These are phyloP conservation scores for Meloidogyne hapla DNA, from an alignment of 1,140 invertebrate species.

Conservation along the genomic window DNA sequence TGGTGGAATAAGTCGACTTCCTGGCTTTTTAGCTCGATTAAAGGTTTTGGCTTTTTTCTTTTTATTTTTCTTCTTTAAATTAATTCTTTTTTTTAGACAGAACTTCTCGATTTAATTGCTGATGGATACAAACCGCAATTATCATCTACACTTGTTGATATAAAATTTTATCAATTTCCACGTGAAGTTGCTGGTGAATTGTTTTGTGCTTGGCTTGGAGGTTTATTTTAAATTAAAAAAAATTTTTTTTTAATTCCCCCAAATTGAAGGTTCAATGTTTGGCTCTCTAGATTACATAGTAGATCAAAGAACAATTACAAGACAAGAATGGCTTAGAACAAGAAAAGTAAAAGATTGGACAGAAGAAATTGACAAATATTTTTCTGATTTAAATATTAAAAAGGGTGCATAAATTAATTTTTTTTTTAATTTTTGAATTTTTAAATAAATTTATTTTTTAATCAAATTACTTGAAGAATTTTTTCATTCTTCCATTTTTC, in stretches of 20 bases:
- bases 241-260: not conserved
- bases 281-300: conserved; percentile 30
- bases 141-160: conserved; percentile 19
- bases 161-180: conserved; percentile 42
- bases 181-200: conserved; percentile 28
- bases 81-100: conserved; percentile 12
- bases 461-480: no score
- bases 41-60: not conserved
- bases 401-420: not conserved
- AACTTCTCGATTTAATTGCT: conserved; percentile 25
- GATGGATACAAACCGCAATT: conserved; percentile 18
- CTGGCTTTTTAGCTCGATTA: conserved; percentile 33
- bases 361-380: not conserved
- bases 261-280: conserved; percentile 35
- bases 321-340: conserved; percentile 37
- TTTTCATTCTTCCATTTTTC: no score
- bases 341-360: conserved; percentile 41
- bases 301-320: conserved; percentile 40
- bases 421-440: not conserved
- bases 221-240: not conserved
- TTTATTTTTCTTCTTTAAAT: not conserved
- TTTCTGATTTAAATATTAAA: conserved; percentile 3
- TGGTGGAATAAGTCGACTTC: conserved; percentile 42
- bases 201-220: conserved; percentile 44
- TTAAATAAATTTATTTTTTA: not conserved